A percentile compares a stretch with the other conserved stretches of the same genome.
Conservation (phyloP, 2,888 invertebrate genomes). For the Scrobipalpa atriplicella region DNA sequence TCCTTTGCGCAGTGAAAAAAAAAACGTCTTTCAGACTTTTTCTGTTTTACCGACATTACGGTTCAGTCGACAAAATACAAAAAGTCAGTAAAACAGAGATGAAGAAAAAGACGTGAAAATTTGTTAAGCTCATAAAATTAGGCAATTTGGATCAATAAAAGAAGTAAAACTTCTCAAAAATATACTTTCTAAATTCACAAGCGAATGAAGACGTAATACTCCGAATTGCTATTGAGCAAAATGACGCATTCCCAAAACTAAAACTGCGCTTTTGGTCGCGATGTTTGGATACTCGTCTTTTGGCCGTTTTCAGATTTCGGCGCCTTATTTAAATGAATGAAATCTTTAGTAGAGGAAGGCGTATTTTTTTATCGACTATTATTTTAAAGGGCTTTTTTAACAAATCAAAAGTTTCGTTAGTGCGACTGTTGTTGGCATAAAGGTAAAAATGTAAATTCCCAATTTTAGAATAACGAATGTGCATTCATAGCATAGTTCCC, state of each 20-base stretch:
- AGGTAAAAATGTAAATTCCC: background rate
- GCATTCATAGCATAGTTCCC: slow-evolving; percentile 33
- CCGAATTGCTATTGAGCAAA: background rate
- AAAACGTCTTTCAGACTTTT: no score
- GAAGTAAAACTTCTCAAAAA: no score
- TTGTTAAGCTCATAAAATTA: no score
- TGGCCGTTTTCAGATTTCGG: background rate
- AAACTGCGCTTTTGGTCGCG: background rate
- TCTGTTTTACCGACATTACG: no score
- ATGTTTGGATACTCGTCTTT: background rate
- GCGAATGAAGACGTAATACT: no score
- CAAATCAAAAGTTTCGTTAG: background rate
- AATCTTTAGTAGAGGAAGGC: background rate
- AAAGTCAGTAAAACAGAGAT: no score
- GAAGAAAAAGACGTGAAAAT: no score
- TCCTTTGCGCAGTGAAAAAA: no score
- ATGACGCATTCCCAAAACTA: background rate
- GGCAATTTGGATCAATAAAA: no score
- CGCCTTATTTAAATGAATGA: background rate
- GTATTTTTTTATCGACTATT: background rate
- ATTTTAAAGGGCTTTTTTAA: background rate
- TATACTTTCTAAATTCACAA: no score
- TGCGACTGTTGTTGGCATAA: background rate
- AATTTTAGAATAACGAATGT: slow-evolving; percentile 10
- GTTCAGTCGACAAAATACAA: no score